Evolutionary conservation across 2,888 invertebrate genomes (phyloP), one percentile per base, ranked within the genome.

Genomic region (Drosophila dives): DNA sequence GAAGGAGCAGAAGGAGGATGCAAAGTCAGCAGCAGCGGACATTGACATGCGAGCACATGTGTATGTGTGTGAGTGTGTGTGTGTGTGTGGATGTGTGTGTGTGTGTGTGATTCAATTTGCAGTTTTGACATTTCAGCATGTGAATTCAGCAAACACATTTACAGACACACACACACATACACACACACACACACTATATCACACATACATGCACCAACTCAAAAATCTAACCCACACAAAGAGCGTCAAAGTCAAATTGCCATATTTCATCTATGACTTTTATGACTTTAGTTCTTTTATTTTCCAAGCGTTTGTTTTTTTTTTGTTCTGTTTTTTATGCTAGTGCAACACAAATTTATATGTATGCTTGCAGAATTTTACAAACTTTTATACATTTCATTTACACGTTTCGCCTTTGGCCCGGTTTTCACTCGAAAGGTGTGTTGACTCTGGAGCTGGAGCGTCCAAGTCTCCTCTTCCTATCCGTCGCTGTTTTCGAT

Each of bases 261-360:
- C 83, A 88, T 82, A 88, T 86, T 85, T 89, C 89, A 89, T 81
- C 77, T 76, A 81, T 77, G 90, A 89, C 84, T 87, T 86, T 84
- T 86, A 82, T 80, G 83, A 79, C 75, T 79, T 75, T 81, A 73
- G 80, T 76, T 71, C 71, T 65, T 82, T 72, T 77, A 63, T 63
- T 63, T 68, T 65, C 42, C 40, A 34, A 67, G 59, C 45, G 59
- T 15, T 42, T 40, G 2, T 10, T 40, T 26, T 8, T 26, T 26
- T 49, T 36, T 34, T 38, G n/a, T 29, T 60, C 53, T 63, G 53
- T 60, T 59, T 10, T 33, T 64, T 53, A 53, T 51, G 48, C n/a
- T 48, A 68, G 55, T 56, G 64, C 67, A 67, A 60, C 68, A 55
- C 72, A 60, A 76, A 77, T 76, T 76, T 76, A 72, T 76, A 68